Evolutionary conservation across 2,888 invertebrate genomes (phyloP).

Genomic region (Marasmarcha lunaedactyla): DNA sequence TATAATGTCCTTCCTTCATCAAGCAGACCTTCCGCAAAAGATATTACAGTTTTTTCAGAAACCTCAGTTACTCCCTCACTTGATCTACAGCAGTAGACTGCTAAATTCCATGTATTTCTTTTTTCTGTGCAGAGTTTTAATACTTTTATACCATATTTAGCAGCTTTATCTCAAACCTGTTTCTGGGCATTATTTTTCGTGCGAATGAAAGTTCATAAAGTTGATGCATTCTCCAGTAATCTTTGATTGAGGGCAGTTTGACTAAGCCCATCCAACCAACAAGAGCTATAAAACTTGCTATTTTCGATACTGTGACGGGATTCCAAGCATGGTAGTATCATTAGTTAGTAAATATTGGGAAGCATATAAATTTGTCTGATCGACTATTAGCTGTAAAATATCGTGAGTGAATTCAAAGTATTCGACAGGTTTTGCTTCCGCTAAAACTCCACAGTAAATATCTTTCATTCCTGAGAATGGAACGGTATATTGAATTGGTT

Average conservation of each 20-base stretch:
- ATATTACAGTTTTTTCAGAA: constrained; percentile 11
- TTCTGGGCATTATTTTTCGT: constrained; percentile 8
- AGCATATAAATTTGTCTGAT: constrained; percentile 5
- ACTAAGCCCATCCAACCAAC: constrained; percentile 12
- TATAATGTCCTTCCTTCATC: constrained; percentile 6
- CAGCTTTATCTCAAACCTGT: constrained; percentile 10
- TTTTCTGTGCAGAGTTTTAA: constrained; percentile 15
- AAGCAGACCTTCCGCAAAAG: constrained; percentile 11
- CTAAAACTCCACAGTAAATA: neutral
- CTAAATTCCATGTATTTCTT: constrained; percentile 19
- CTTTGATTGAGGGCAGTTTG: constrained; percentile 5
- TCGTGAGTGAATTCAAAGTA: neutral
- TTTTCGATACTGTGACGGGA: constrained; percentile 6
- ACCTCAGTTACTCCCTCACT: constrained; percentile 9
- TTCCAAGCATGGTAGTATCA: constrained; percentile 4
- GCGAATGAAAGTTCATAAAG: constrained; percentile 3
- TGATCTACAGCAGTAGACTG: constrained; percentile 16
- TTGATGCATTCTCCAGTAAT: constrained; percentile 10
- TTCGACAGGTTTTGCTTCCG: neutral
- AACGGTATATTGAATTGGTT: neutral
- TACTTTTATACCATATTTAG: constrained; percentile 8
- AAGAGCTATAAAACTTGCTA: constrained; percentile 10
- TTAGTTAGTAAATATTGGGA: constrained; percentile 2
- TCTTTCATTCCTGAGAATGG: neutral
- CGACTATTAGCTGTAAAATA: constrained; percentile 5